These are phyloP conservation scores for Irena cyanogastra DNA, from an alignment of 2,113 vertebrate genomes.

Conservation along the genomic window DNA sequence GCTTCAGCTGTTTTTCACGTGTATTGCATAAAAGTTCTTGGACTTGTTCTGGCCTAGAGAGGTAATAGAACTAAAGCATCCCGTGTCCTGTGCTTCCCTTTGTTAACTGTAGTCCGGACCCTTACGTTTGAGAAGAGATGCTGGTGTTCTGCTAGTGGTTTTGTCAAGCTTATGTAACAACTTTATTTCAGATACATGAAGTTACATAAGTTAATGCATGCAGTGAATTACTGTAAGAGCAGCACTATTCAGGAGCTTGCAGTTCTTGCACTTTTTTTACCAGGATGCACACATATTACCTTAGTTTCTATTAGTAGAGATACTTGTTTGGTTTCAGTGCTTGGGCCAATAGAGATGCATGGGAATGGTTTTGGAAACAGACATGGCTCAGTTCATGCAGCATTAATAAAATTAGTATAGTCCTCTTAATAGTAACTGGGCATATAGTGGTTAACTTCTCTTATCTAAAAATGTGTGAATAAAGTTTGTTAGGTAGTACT, in stretches of 20 bases:
- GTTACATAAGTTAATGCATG: not conserved
- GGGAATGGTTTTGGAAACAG: not conserved
- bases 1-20: not conserved
- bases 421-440: not conserved
- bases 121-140: not conserved
- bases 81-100: not conserved
- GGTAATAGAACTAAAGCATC: not conserved
- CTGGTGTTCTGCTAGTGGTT: not conserved
- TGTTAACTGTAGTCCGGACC: not conserved
- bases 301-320: not conserved
- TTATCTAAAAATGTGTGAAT: not conserved
- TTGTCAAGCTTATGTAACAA: not conserved
- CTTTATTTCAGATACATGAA: not conserved
- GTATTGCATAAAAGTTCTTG: not conserved
- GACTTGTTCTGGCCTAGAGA: not conserved
- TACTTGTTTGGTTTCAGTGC: not conserved
- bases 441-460: not conserved
- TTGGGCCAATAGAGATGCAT: not conserved
- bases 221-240: not conserved
- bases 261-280: not conserved
- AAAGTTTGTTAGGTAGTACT: not conserved
- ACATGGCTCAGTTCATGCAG: not conserved
- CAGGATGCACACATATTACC: not conserved
- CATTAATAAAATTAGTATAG: not conserved
- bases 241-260: not conserved